These are phyloP conservation scores for Lutraria lutraria DNA, from an alignment of 2,888 invertebrate species.

Conservation along the genomic window DNA sequence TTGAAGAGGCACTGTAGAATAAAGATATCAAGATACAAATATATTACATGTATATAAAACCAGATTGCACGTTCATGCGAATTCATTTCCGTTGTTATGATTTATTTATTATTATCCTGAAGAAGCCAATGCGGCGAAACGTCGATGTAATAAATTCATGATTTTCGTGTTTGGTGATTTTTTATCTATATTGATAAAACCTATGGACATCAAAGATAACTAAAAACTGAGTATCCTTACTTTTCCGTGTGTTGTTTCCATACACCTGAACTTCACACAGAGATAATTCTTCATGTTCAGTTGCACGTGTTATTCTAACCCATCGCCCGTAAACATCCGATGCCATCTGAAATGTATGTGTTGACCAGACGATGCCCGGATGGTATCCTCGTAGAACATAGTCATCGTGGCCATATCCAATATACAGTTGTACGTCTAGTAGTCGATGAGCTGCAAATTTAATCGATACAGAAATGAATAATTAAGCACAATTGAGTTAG, in stretches of 20 bases:
- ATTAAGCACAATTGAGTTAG: too few relatives aligned
- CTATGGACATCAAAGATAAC: too few relatives aligned
- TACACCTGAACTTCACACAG: conserved; percentile 31
- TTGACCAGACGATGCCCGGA: neutral
- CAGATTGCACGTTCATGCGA: too few relatives aligned
- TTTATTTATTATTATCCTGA: too few relatives aligned
- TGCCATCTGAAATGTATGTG: conserved; percentile 3
- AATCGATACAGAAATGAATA: too few relatives aligned
- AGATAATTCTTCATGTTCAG: neutral
- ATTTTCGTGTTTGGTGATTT: too few relatives aligned
- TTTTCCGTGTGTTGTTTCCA: neutral
- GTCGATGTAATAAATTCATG: too few relatives aligned
- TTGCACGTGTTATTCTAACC: conserved; percentile 22
- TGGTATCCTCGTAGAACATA: neutral
- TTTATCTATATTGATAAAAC: too few relatives aligned
- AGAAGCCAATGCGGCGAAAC: too few relatives aligned
- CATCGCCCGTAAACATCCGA: neutral
- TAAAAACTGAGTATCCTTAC: neutral
- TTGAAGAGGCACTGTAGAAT: neutral
- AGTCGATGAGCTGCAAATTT: conserved; percentile 3
- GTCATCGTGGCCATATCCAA: neutral
- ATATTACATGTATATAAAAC: too few relatives aligned
- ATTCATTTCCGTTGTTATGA: too few relatives aligned
- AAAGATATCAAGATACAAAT: neutral
- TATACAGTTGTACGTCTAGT: neutral